A percentile compares a stretch with the other conserved stretches of the same genome.
phyloP scores from a whole-genome alignment of 1,140 invertebrate genomes.

The Eufriesea mexicana region DNA sequence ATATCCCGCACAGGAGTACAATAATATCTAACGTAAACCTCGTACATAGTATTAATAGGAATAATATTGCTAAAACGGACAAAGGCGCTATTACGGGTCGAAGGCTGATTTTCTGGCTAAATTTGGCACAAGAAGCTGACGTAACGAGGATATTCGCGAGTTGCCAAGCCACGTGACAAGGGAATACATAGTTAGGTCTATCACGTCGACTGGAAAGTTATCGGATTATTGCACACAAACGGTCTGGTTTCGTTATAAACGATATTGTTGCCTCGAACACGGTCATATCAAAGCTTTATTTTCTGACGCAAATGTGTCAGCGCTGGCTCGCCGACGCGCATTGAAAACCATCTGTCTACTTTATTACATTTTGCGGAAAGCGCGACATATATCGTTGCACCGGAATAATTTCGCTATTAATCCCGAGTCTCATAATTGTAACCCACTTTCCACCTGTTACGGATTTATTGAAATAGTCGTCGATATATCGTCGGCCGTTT shows the following conservation, averaged over 20 bases:
- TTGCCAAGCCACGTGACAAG: no score
- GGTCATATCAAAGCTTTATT: not conserved
- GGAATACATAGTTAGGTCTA: no score
- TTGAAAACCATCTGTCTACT: not conserved
- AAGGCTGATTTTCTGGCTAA: no score
- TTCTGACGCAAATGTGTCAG: not conserved
- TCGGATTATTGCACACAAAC: slow-evolving; percentile 13
- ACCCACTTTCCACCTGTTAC: not conserved
- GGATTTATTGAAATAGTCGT: not conserved
- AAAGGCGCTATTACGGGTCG: no score
- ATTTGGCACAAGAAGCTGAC: no score
- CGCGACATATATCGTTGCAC: not conserved
- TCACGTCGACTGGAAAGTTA: no score
- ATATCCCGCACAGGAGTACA: no score
- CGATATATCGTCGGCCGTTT: no score
- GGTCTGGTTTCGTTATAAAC: slow-evolving; percentile 5
- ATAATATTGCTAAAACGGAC: no score
- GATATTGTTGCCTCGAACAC: not conserved
- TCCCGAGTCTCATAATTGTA: not conserved
- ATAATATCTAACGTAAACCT: no score
- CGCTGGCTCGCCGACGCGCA: not conserved
- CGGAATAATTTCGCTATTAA: not conserved
- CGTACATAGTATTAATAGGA: no score
- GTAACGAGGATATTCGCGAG: no score
- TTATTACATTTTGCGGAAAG: not conserved